These are phyloP conservation scores for Spilarctia lutea DNA, from an alignment of 2,888 invertebrate genomes.

Conservation along the genomic window DNA sequence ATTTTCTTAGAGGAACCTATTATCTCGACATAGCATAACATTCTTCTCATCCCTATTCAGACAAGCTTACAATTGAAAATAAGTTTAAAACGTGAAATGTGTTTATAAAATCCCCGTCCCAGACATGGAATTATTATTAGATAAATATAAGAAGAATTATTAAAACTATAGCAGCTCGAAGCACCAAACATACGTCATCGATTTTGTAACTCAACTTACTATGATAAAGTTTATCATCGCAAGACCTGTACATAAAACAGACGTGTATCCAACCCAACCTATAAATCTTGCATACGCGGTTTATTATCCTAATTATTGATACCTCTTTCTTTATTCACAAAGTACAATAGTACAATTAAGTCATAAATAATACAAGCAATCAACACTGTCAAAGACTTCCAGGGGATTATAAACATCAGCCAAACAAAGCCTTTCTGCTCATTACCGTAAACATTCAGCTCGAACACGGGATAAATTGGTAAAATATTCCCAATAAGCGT, in stretches of 20 bases:
- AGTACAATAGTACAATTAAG: neutral
- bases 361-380: conserved; percentile 5
- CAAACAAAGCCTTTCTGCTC: conserved; percentile 15
- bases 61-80: no score
- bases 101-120: no score
- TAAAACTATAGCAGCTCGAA: no score
- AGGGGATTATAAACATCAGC: conserved; percentile 6
- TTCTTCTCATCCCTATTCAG: no score
- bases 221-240: no score
- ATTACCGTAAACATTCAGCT: conserved; percentile 21
- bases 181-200: no score
- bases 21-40: no score
- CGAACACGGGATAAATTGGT: conserved; percentile 25
- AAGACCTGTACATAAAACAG: neutral
- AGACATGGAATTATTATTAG: no score
- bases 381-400: neutral
- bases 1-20: no score
- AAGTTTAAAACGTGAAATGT: no score
- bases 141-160: no score
- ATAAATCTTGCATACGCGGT: neutral
- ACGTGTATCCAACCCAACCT: neutral
- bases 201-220: no score
- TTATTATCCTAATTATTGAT: neutral
- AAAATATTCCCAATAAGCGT: conserved; percentile 34
- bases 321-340: neutral